phyloP scores from a whole-genome alignment of 30 jellyfish, hydroid and myxozoan genomes.

The Catostylus mosaicus region DNA sequence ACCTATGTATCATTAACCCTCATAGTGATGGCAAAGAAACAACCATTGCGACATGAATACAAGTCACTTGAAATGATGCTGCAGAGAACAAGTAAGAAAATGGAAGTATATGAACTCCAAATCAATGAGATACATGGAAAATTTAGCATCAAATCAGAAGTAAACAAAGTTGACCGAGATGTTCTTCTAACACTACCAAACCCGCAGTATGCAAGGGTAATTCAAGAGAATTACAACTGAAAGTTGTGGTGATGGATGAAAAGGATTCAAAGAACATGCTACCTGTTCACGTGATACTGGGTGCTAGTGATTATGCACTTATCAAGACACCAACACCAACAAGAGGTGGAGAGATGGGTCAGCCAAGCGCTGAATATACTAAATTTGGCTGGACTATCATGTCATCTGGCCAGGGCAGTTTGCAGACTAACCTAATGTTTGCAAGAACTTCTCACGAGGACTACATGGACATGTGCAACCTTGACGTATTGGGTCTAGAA shows the following conservation, averaged over 20 bases:
- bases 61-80: slow-evolving; percentile 68
- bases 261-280: slow-evolving; percentile 28
- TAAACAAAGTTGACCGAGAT: slow-evolving; percentile 38
- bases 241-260: slow-evolving; percentile 62
- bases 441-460: slow-evolving; percentile 60
- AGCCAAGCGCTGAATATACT: slow-evolving; percentile 82
- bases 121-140: slow-evolving; percentile 15
- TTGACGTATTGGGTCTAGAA: slow-evolving; percentile 75
- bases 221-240: slow-evolving; percentile 48
- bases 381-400: slow-evolving; percentile 81
- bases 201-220: slow-evolving; percentile 57
- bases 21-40: slow-evolving; percentile 11
- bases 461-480: slow-evolving; percentile 67
- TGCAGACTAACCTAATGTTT: slow-evolving; percentile 24
- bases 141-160: slow-evolving; percentile 28
- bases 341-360: slow-evolving; percentile 63
- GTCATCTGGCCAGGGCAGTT: slow-evolving; percentile 67
- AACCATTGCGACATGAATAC: slow-evolving; percentile 66
- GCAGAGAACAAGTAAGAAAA: slow-evolving; percentile 16
- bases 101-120: slow-evolving; percentile 50
- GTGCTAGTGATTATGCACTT: slow-evolving; percentile 57
- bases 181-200: slow-evolving; percentile 56
- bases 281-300: slow-evolving; percentile 53
- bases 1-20: slow-evolving; percentile 48
- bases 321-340: slow-evolving; percentile 65